Conservation (phyloP, 2,888 invertebrate species). For the Hypomecis atomaria region DNA sequence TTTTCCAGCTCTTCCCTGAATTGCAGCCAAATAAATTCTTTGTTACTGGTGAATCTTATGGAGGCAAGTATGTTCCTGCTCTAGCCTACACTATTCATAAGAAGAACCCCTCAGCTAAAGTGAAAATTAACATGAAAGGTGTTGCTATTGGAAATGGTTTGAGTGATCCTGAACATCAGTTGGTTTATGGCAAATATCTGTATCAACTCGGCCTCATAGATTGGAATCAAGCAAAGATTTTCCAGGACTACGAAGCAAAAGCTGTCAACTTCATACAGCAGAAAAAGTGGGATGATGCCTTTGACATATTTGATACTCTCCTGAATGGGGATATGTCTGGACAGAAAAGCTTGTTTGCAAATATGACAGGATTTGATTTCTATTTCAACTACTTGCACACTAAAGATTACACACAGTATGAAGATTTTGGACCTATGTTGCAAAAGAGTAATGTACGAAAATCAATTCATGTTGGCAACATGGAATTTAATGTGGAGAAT, state of each 20-base stretch:
- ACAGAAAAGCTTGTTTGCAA: constrained; percentile 86
- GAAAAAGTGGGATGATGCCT: constrained; percentile 88
- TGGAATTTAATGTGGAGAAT: constrained; percentile 78
- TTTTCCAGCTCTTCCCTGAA: constrained; percentile 93
- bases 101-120: constrained; percentile 84
- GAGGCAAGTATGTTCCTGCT: constrained; percentile 91
- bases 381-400: constrained; percentile 90
- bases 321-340: constrained; percentile 88
- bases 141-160: constrained; percentile 92
- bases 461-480: constrained; percentile 94
- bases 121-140: constrained; percentile 89
- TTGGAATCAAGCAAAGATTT: constrained; percentile 84
- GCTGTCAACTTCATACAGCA: constrained; percentile 85
- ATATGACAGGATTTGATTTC: constrained; percentile 90
- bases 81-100: constrained; percentile 89
- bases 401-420: constrained; percentile 79
- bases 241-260: constrained; percentile 86
- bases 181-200: constrained; percentile 91
- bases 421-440: constrained; percentile 86
- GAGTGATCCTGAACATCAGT: constrained; percentile 91
- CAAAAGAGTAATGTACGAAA: constrained; percentile 86
- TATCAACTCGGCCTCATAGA: constrained; percentile 91
- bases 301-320: constrained; percentile 88
- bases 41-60: constrained; percentile 96
- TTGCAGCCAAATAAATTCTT: constrained; percentile 91